These are phyloP conservation scores for Sebastes kiyomatsui DNA, from an alignment of 2,797 vertebrate species.

Conservation along the genomic window DNA sequence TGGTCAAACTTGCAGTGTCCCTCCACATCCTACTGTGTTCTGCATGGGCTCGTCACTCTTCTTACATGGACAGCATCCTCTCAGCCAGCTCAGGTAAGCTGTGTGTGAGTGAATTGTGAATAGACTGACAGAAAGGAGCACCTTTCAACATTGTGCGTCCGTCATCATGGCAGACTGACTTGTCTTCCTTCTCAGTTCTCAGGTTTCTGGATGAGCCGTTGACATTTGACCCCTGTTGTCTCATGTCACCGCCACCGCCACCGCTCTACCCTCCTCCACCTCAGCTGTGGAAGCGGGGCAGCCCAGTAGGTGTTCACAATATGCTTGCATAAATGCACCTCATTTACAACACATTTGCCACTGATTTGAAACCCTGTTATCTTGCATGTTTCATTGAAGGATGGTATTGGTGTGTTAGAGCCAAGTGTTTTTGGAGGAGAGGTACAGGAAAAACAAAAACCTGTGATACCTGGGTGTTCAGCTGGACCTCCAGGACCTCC, in stretches of 20 bases:
- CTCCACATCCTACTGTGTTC: slow-evolving; percentile 86
- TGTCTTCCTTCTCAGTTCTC: slow-evolving; percentile 78
- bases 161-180: not conserved
- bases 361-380: not conserved
- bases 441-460: slow-evolving; percentile 32
- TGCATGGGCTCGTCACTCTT: slow-evolving; percentile 72
- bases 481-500: slow-evolving; percentile 77
- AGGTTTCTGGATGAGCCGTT: slow-evolving; percentile 83
- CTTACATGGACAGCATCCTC: slow-evolving; percentile 80
- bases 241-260: slow-evolving; percentile 86
- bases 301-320: slow-evolving; percentile 71
- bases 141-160: not conserved
- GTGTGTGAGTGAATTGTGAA: not conserved
- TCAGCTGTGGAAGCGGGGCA: slow-evolving; percentile 78
- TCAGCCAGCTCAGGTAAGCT: slow-evolving; percentile 86
- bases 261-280: slow-evolving; percentile 89
- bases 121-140: not conserved
- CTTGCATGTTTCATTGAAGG: slow-evolving; percentile 47
- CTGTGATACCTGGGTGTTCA: slow-evolving; percentile 64
- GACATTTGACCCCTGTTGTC: slow-evolving; percentile 81
- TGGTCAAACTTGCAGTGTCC: slow-evolving; percentile 77
- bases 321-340: not conserved
- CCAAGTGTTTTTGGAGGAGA: slow-evolving; percentile 24
- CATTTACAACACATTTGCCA: not conserved
- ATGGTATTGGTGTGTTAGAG: slow-evolving; percentile 21